These are phyloP conservation scores for Drosophila lacicola DNA, from an alignment of 2,888 invertebrate genomes.

Conservation along the genomic window DNA sequence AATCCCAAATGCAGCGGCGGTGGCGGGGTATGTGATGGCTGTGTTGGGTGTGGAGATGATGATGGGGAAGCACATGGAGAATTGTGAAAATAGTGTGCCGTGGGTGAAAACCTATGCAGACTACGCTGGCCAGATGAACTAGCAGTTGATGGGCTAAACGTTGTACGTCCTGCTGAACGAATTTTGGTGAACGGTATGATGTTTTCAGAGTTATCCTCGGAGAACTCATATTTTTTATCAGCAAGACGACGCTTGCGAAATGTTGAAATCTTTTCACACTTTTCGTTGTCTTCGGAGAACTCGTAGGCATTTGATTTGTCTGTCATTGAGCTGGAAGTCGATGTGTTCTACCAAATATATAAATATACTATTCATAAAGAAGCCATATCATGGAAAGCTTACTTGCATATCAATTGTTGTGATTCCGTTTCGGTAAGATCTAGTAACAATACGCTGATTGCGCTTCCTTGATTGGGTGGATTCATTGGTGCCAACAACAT, in stretches of 20 bases:
- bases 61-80: conserved; percentile 85
- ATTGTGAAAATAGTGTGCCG: conserved; percentile 82
- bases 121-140: conserved; percentile 61
- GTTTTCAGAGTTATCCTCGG: conserved; percentile 90
- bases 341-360: conserved; percentile 39
- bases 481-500: conserved; percentile 39
- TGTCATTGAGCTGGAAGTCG: conserved; percentile 87
- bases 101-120: conserved; percentile 72
- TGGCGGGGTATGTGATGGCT: conserved; percentile 62
- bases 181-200: conserved; percentile 86
- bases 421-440: conserved; percentile 83
- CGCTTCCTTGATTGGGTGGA: conserved; percentile 76
- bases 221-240: conserved; percentile 96
- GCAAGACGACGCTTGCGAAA: conserved; percentile 93
- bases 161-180: conserved; percentile 71
- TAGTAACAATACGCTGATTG: conserved; percentile 84
- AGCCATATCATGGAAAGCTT: background rate
- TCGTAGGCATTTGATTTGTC: conserved; percentile 89
- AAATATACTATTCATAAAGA: background rate
- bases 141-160: conserved; percentile 42
- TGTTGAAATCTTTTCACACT: conserved; percentile 94
- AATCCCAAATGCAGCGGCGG: conserved; percentile 75
- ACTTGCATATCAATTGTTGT: conserved; percentile 83
- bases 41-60: conserved; percentile 83
- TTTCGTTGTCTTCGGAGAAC: conserved; percentile 93